Conservation (phyloP, 1,140 invertebrate genomes). For the Agrilus planipennis region DNA sequence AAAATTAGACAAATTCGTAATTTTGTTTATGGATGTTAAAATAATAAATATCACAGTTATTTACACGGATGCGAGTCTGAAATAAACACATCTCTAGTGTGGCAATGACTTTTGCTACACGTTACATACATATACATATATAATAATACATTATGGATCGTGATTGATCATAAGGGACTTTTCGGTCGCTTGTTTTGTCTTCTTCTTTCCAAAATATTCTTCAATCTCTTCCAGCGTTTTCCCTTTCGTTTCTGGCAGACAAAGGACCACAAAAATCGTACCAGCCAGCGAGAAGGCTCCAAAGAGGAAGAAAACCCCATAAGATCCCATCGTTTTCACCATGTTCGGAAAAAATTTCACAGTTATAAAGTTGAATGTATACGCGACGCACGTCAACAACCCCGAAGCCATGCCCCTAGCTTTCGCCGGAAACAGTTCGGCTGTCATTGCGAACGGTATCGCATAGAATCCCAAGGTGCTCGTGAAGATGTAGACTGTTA, state of each 20-base stretch:
- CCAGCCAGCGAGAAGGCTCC: slow-evolving; percentile 51
- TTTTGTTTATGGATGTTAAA: no score
- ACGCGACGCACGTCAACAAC: slow-evolving; percentile 50
- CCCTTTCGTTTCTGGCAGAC: slow-evolving; percentile 71
- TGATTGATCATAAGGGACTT: no score
- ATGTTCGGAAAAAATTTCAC: slow-evolving; percentile 60
- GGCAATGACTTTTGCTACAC: no score
- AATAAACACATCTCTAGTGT: no score
- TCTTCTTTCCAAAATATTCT: slow-evolving; percentile 35
- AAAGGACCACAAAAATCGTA: slow-evolving; percentile 51
- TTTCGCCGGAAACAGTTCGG: slow-evolving; percentile 57
- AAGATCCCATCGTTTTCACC: slow-evolving; percentile 41
- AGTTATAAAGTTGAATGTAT: slow-evolving; percentile 58
- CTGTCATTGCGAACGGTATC: slow-evolving; percentile 62
- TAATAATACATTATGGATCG: no score
- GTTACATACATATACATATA: no score
- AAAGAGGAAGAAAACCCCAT: slow-evolving; percentile 61
- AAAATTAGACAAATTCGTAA: no score
- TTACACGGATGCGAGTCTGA: no score
- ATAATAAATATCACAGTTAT: no score
- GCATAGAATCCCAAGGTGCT: slow-evolving; percentile 51
- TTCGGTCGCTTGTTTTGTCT: background rate
- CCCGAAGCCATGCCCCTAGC: slow-evolving; percentile 55
- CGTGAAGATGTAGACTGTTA: slow-evolving; percentile 47
- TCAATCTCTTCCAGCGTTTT: slow-evolving; percentile 63